Conservation (phyloP, 2,888 invertebrate species). For the Trissonchulus latispiculum region DNA sequence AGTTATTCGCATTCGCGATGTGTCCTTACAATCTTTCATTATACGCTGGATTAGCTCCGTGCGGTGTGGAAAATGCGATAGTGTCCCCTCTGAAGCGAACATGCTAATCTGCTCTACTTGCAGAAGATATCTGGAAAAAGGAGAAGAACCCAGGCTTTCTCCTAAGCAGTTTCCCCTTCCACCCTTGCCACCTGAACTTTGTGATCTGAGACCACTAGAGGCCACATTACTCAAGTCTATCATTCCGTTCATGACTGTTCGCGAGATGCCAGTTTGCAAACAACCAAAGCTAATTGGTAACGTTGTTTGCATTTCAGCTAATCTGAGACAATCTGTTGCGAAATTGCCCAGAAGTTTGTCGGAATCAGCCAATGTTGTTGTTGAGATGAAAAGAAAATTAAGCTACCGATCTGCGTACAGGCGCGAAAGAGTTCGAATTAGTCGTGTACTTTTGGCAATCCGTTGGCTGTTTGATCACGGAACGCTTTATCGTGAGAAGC, state of each 20-base stretch:
- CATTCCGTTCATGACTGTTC: neutral
- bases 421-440: neutral
- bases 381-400: neutral
- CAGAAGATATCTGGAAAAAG: neutral
- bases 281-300: neutral
- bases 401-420: neutral
- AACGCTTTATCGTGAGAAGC: neutral
- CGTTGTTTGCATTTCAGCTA: neutral
- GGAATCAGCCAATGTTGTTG: neutral
- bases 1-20: neutral
- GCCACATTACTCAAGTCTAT: neutral
- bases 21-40: neutral
- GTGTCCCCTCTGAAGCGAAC: neutral
- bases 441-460: neutral
- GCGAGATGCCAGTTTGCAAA: neutral
- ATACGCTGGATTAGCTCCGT: too few species aligned
- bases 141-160: neutral
- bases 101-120: neutral
- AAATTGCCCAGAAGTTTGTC: neutral
- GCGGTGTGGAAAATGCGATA: too few species aligned
- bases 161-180: neutral
- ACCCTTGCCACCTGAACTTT: neutral
- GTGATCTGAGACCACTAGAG: neutral
- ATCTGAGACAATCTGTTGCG: neutral
- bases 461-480: neutral